Base-by-base conservation (phyloP, 2,797 vertebrate genomes). In the Luscinia luscinia region DNA sequence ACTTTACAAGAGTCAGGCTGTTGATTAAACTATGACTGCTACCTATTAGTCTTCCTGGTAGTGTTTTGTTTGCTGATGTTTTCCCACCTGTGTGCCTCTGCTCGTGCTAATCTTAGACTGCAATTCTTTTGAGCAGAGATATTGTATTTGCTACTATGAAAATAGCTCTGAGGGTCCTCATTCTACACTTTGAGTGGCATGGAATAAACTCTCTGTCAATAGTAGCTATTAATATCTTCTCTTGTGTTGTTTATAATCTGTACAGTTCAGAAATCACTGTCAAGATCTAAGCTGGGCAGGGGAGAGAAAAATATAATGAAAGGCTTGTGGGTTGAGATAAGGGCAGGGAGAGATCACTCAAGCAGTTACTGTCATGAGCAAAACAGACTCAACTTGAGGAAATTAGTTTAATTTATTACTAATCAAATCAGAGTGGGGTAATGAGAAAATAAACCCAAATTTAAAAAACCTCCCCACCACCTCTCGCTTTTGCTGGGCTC, bases 1-100 rank as follows among this genome's bases (percentile, higher is more conserved):
- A 24, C n/a, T 91, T 43, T 48, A 73, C 58, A 85, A 62, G 76
- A 93, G 48, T 67, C 78, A 82, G 72, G 62, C 59, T 91, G 79
- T 51, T 92, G 79, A 91, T 89, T 74, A 90, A 86, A 55, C 66
- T 62, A 9, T 84, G 68, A 58, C 70, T 91, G 32, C 64, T 85
- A 19, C 57, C 78, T 64, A 26, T 91, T 92, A 72, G 69, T 92
- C 82, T 61, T 84, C 48, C 48, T 64, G 21, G 19, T 57, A 43
- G 61, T 91, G 61, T 85, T 92, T 77, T 83, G 38, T 72, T 87
- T 91, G 62, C 49, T 15, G 11, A 36, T 80, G 41, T 68, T 92
- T 86, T 83, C 45, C 68, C 45, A 74, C 79, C 72, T 61, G 27
- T 51, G 51, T 63, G 51, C 26, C n/a, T 84, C 75, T 92, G 52